Evolutionary conservation across 2,888 invertebrate genomes (phyloP), one percentile per base, ranked within the genome.

Genomic region (Oithona nana): DNA sequence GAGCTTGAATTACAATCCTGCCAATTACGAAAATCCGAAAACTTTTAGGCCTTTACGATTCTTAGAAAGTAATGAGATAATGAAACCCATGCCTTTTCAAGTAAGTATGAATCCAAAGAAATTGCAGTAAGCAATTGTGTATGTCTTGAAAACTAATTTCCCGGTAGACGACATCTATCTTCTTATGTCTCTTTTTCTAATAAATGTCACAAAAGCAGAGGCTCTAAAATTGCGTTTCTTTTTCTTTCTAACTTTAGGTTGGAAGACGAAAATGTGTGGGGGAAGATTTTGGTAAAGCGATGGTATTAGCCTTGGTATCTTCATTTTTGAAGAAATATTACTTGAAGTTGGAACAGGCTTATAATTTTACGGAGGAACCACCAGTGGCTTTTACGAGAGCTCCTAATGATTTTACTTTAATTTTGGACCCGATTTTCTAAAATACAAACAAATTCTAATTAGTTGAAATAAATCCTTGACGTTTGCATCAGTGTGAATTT

Each of bases 1-100:
- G 86, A 83, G 84, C 0, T 74, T 88, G 6, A 86, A 88, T 69
- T 84, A 82, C 80, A 79, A 86, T 68, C 77, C 81, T 0, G 69
- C 73, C 1, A 71, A 77, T 28, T 88, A 85, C 84, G 71, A 77
- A 0, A 73, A 83, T 31, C 86, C 88, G 0, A 79, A 83, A 26
- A 69, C 73, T 31, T 89, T 81, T 69, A 76, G 77, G 52, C 87
- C 87, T 0, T 75, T 76, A 22, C 76, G 88, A 59, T 88, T 88
- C 70, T 71, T 88, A 3, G 74, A 77, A 54, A 73, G 77, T 0
- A 78, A 81, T 49, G 84, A 83, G 0, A 76, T 75, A 62, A 76
- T 83, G 65, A 69, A 73, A 2, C 87, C 88, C 68, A 80, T 88
- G 68, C 88, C 67, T 3, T 31, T 31, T 57, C 57, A 57, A 29